Evolutionary conservation across 1,140 invertebrate species (phyloP).

Genomic region (Polypedilum vanderplanki): DNA sequence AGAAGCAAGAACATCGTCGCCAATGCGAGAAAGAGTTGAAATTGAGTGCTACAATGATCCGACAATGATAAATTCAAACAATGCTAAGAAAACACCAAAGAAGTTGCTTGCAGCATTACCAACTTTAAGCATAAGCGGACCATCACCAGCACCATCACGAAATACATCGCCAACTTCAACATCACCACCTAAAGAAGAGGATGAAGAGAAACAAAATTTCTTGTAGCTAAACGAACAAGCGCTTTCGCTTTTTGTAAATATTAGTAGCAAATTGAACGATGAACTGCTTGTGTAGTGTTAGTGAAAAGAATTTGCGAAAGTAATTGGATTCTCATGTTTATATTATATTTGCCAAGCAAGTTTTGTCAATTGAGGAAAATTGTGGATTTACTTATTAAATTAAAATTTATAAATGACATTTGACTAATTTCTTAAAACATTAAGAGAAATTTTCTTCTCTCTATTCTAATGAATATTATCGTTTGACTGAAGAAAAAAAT

Average conservation of each 20-base stretch:
- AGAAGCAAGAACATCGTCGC: background rate
- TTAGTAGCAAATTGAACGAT: background rate
- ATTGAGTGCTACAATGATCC: background rate
- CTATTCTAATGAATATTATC: background rate
- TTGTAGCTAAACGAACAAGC: slow-evolving; percentile 5
- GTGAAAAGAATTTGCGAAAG: background rate
- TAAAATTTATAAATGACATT: background rate
- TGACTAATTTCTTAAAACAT: background rate
- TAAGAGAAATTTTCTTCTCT: background rate
- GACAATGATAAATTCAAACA: background rate
- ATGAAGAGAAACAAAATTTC: slow-evolving; percentile 5
- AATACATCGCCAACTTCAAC: background rate
- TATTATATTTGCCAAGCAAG: background rate
- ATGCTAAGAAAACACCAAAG: background rate
- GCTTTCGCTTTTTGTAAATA: slow-evolving; percentile 18
- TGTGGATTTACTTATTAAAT: background rate
- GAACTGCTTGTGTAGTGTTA: slow-evolving; percentile 7
- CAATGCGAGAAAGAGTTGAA: background rate
- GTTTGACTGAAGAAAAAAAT: too few relatives aligned
- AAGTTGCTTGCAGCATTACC: slow-evolving; percentile 57
- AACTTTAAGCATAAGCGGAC: slow-evolving; percentile 66
- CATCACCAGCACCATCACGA: slow-evolving; percentile 55
- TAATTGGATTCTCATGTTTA: background rate
- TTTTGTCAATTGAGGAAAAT: background rate
- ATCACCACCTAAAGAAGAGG: background rate